phyloP scores from a whole-genome alignment of 2,888 invertebrate genomes.

The Patella depressa region DNA sequence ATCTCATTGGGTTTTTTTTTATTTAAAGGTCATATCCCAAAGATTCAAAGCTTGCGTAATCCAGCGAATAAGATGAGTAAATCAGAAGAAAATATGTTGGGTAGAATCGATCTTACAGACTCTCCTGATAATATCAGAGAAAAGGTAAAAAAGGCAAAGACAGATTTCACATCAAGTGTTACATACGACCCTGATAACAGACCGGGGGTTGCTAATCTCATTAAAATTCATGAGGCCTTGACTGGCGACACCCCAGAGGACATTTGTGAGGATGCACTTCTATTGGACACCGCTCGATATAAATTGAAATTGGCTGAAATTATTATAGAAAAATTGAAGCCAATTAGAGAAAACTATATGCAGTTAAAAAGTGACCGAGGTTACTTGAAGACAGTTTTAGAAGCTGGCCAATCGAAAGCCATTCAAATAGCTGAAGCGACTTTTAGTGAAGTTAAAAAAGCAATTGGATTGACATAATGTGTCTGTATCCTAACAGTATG shows the following conservation, averaged over 20 bases:
- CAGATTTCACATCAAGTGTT: conserved; percentile 87
- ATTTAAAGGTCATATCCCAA: conserved; percentile 56
- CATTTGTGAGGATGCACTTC: conserved; percentile 78
- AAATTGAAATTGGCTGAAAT: conserved; percentile 82
- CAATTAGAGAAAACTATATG: conserved; percentile 78
- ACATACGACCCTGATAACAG: conserved; percentile 84
- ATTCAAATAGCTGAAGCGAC: conserved; percentile 77
- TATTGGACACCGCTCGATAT: conserved; percentile 83
- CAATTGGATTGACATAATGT: conserved; percentile 76
- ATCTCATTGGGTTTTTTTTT: too few species aligned
- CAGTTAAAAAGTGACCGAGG: conserved; percentile 76
- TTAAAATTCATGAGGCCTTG: conserved; percentile 85
- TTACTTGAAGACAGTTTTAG: conserved; percentile 78
- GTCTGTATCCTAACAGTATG: background rate
- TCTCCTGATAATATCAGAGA: conserved; percentile 78
- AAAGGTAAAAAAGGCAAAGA: conserved; percentile 89
- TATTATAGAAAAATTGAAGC: conserved; percentile 79
- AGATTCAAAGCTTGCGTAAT: conserved; percentile 86
- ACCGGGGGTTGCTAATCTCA: conserved; percentile 91
- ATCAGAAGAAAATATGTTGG: conserved; percentile 85
- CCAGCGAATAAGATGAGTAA: conserved; percentile 98
- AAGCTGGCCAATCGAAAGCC: conserved; percentile 79
- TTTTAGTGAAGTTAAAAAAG: conserved; percentile 77
- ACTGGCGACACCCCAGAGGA: conserved; percentile 79
- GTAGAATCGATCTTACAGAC: conserved; percentile 86